Conservation (phyloP, 2,113 vertebrate genomes). For the Tyto alba region DNA sequence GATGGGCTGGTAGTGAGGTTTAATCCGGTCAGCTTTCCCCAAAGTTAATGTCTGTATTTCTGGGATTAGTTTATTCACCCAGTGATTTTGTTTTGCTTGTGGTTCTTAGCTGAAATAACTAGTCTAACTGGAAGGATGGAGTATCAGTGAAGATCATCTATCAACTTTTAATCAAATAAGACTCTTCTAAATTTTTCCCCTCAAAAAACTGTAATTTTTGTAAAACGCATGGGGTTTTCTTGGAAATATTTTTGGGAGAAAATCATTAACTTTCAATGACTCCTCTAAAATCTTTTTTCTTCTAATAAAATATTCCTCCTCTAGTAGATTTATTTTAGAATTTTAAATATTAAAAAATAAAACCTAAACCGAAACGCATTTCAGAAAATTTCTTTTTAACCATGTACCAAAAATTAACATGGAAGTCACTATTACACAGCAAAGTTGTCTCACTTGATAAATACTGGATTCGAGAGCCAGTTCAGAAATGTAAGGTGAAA, state of each 20-base stretch:
- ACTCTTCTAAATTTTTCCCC: background rate
- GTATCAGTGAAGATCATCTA: too few species aligned
- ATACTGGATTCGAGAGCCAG: background rate
- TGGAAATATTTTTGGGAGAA: background rate
- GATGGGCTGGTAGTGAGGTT: background rate
- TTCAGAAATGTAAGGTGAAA: background rate
- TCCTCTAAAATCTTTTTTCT: background rate
- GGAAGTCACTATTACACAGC: background rate
- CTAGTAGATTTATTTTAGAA: fast-evolving
- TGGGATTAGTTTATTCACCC: background rate
- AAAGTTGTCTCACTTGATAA: background rate
- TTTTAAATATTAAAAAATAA: background rate
- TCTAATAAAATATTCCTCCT: background rate
- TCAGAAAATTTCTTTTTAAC: background rate
- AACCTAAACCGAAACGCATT: fast-evolving
- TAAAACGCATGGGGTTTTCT: background rate
- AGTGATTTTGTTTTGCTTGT: background rate
- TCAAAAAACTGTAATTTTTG: background rate
- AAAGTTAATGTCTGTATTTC: background rate
- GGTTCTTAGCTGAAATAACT: background rate
- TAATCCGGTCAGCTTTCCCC: background rate
- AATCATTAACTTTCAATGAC: background rate
- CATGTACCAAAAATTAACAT: too few species aligned
- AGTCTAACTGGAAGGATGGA: background rate
- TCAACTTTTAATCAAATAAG: background rate